Evolutionary conservation across 2,797 vertebrate species (phyloP).

Genomic region (Tamandua tetradactyla): DNA sequence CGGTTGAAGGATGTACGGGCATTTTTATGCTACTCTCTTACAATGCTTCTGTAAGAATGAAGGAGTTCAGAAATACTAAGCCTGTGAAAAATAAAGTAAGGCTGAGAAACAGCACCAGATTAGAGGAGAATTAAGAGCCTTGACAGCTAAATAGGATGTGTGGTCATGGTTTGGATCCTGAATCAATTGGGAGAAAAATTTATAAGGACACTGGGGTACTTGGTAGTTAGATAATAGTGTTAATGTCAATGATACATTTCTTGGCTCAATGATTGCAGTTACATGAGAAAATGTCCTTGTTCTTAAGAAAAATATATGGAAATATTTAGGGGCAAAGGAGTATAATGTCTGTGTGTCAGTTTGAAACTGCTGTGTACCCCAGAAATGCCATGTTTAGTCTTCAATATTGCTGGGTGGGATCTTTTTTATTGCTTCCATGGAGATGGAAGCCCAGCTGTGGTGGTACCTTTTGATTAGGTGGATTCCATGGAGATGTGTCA

Average conservation of each 20-base stretch:
- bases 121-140: background rate
- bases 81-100: too few species aligned
- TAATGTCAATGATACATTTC: background rate
- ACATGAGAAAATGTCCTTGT: background rate
- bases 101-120: background rate
- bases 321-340: background rate
- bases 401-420: too few species aligned
- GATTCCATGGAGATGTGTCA: too few species aligned
- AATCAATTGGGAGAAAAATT: background rate
- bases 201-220: background rate
- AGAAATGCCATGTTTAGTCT: too few species aligned
- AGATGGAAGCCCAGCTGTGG: too few species aligned
- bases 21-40: background rate
- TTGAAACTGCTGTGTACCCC: too few species aligned
- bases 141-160: background rate
- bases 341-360: too few species aligned
- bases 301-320: background rate
- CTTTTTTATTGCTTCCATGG: too few species aligned
- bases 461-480: too few species aligned
- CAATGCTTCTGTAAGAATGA: too few species aligned
- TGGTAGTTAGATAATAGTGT: background rate
- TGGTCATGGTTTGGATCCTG: background rate
- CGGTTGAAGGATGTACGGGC: background rate
- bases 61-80: background rate
- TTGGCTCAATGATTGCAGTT: background rate